Evolutionary conservation across 2,797 vertebrate genomes (phyloP).

Genomic region (Thripadectes ignobilis): DNA sequence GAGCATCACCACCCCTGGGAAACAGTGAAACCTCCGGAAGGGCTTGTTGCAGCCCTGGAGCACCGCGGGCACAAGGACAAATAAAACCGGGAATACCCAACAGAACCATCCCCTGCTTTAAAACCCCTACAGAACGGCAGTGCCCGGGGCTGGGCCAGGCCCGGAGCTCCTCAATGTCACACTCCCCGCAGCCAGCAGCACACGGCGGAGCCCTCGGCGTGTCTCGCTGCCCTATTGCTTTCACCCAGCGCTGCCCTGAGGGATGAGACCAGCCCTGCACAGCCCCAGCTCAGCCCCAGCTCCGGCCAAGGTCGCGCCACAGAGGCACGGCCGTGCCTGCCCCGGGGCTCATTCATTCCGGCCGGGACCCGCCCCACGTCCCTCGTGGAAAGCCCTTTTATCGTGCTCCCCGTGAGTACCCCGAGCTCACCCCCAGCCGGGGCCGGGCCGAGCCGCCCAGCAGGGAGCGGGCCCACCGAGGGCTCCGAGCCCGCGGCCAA

Average conservation of each 20-base stretch:
- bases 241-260: neutral
- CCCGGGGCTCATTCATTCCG: neutral
- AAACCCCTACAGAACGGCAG: neutral
- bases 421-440: neutral
- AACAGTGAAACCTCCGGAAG: rapidly evolving
- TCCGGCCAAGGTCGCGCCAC: neutral
- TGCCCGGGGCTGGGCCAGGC: neutral
- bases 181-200: neutral
- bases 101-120: too few relatives aligned
- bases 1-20: neutral
- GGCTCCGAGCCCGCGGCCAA: neutral
- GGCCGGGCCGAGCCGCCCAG: neutral
- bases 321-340: neutral
- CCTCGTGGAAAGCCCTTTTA: neutral
- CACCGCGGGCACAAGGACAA: rapidly evolving
- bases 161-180: neutral
- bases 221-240: neutral
- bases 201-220: neutral
- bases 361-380: neutral
- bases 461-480: neutral
- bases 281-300: neutral
- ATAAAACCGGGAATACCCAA: neutral
- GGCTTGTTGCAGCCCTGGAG: neutral
- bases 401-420: neutral
- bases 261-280: neutral